These are phyloP conservation scores for Drosophila arizonae DNA, from an alignment of 1,140 invertebrate genomes.

Conservation along the genomic window DNA sequence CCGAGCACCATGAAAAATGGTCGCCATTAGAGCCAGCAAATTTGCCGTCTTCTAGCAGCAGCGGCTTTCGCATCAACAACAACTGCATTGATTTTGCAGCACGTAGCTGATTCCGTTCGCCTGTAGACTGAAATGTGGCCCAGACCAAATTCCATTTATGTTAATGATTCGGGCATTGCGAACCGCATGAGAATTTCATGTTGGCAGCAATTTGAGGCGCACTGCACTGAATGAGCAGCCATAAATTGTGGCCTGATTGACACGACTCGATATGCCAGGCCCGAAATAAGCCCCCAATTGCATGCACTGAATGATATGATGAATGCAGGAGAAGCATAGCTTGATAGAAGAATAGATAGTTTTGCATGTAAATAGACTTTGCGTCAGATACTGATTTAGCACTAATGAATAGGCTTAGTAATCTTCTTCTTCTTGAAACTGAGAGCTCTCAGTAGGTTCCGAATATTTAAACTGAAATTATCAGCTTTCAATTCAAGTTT, in stretches of 20 bases:
- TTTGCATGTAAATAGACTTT: neutral
- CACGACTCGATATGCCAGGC: conserved; percentile 13
- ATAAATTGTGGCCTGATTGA: conserved; percentile 50
- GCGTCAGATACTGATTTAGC: no score
- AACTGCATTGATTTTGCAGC: conserved; percentile 73
- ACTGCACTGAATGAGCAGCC: conserved; percentile 15
- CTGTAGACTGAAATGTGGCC: neutral
- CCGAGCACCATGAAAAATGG: conserved; percentile 60
- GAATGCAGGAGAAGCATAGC: neutral
- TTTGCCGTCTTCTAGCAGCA: conserved; percentile 41
- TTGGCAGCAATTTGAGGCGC: conserved; percentile 30
- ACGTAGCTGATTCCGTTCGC: conserved; percentile 29
- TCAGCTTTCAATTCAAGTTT: neutral
- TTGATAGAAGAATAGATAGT: neutral
- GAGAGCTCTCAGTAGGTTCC: neutral
- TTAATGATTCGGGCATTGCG: conserved; percentile 56
- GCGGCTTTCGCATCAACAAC: neutral
- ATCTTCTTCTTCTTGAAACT: neutral
- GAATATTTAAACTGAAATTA: neutral
- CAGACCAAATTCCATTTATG: conserved; percentile 70
- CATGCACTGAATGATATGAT: conserved; percentile 14
- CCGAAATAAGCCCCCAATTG: conserved; percentile 32
- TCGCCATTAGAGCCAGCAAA: conserved; percentile 67
- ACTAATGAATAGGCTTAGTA: neutral
- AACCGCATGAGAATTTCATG: conserved; percentile 50